phyloP scores from a whole-genome alignment of 2,797 vertebrate species.

The Microctenopoma steveboyesi region DNA sequence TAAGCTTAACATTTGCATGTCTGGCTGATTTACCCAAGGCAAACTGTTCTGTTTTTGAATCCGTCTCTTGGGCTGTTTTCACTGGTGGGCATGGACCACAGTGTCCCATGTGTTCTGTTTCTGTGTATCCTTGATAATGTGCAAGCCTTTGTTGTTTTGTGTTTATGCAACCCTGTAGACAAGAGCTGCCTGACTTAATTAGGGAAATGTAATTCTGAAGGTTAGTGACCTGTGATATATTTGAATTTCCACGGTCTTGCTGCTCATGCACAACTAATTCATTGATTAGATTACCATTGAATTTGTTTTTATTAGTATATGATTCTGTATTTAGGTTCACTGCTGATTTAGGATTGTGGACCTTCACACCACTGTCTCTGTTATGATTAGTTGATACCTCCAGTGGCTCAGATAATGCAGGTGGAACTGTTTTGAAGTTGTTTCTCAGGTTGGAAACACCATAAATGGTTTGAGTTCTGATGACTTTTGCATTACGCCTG shows the following conservation, averaged over 20 bases:
- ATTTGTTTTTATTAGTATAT: constrained; percentile 41
- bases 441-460: constrained; percentile 35
- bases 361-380: constrained; percentile 9
- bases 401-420: constrained; percentile 10
- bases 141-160: constrained; percentile 53
- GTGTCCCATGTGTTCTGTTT: constrained; percentile 47
- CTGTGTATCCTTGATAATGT: constrained; percentile 56
- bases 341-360: constrained; percentile 10
- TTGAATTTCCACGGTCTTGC: constrained; percentile 43
- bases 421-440: constrained; percentile 15
- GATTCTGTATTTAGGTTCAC: constrained; percentile 13
- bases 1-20: constrained; percentile 45
- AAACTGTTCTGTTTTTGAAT: constrained; percentile 53
- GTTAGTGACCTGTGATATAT: constrained; percentile 61
- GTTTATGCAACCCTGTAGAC: constrained; percentile 61
- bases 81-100: constrained; percentile 46
- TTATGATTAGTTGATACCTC: constrained; percentile 34
- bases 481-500: constrained; percentile 7
- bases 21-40: constrained; percentile 45
- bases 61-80: constrained; percentile 37
- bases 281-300: constrained; percentile 50
- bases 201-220: constrained; percentile 65
- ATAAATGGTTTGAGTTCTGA: constrained; percentile 21
- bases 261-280: constrained; percentile 43
- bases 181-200: constrained; percentile 68